Conservation (phyloP, 2,888 invertebrate genomes). For the Mallateleia sp. region DNA sequence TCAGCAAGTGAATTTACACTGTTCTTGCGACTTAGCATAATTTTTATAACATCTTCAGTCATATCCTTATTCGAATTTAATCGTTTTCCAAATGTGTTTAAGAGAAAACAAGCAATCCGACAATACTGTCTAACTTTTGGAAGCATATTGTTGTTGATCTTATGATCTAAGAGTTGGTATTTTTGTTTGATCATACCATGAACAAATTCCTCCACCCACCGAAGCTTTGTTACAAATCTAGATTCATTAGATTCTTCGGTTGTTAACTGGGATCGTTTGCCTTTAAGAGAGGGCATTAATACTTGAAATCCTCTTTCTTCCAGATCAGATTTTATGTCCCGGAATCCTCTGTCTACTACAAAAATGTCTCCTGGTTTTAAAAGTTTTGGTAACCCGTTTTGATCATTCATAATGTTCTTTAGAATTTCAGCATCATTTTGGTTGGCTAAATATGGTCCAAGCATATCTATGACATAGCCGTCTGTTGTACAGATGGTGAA, state of each 20-base stretch:
- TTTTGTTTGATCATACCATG: conserved; percentile 72
- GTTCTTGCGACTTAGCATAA: not conserved
- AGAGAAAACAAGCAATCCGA: conserved; percentile 49
- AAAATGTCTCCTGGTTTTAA: conserved; percentile 32
- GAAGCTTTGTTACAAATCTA: conserved; percentile 78
- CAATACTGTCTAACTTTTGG: conserved; percentile 40
- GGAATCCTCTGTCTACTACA: conserved; percentile 34
- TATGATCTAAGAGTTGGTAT: conserved; percentile 61
- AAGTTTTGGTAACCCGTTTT: conserved; percentile 12
- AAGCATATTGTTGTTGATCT: conserved; percentile 68
- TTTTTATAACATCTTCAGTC: conserved; percentile 32
- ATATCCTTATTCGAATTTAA: conserved; percentile 59
- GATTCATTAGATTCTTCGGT: conserved; percentile 78
- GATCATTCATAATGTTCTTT: conserved; percentile 24
- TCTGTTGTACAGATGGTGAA: conserved; percentile 62
- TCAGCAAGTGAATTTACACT: conserved; percentile 8
- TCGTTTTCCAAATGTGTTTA: conserved; percentile 69
- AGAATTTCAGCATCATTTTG: conserved; percentile 61
- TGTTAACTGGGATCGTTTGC: conserved; percentile 78
- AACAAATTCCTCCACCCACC: conserved; percentile 77
- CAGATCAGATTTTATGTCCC: conserved; percentile 20
- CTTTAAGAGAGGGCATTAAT: conserved; percentile 75
- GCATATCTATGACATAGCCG: conserved; percentile 42
- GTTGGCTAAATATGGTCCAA: conserved; percentile 53
- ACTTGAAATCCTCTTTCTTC: conserved; percentile 78